Conservation (phyloP, 2,888 invertebrate genomes). For the Cerceris rybyensis region DNA sequence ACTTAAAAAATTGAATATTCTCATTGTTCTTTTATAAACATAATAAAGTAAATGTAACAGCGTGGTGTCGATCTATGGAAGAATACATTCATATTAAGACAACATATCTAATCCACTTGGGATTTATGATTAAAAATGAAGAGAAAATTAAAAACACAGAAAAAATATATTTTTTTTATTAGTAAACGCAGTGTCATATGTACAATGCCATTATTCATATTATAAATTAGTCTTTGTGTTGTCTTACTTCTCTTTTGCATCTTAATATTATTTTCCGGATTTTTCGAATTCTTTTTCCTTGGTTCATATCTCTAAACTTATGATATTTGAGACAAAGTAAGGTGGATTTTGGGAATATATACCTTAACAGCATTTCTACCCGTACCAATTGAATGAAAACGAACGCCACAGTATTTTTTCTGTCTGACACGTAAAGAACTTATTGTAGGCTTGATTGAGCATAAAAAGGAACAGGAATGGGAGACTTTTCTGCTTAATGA, state of each 20-base stretch:
- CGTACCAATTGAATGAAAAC: constrained; percentile 54
- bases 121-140: constrained; percentile 31
- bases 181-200: constrained; percentile 75
- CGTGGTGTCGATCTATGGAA: constrained; percentile 41
- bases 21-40: constrained; percentile 38
- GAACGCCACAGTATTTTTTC: constrained; percentile 27
- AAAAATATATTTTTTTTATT: constrained; percentile 71
- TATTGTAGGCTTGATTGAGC: constrained; percentile 54
- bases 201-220: constrained; percentile 75
- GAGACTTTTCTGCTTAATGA: constrained; percentile 60
- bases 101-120: constrained; percentile 29
- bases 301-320: constrained; percentile 49
- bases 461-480: constrained; percentile 61
- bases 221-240: constrained; percentile 71
- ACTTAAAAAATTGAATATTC: constrained; percentile 47
- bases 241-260: constrained; percentile 55
- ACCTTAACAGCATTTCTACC: constrained; percentile 49
- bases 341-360: constrained; percentile 35
- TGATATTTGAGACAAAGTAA: constrained; percentile 14
- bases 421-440: constrained; percentile 36
- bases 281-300: constrained; percentile 16
- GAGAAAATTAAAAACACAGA: constrained; percentile 68
- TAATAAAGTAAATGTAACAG: constrained; percentile 23
- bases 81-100: constrained; percentile 35
- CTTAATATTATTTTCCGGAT: constrained; percentile 28